phyloP scores from a whole-genome alignment of 2,888 invertebrate species.

The Drosophila siamana region DNA sequence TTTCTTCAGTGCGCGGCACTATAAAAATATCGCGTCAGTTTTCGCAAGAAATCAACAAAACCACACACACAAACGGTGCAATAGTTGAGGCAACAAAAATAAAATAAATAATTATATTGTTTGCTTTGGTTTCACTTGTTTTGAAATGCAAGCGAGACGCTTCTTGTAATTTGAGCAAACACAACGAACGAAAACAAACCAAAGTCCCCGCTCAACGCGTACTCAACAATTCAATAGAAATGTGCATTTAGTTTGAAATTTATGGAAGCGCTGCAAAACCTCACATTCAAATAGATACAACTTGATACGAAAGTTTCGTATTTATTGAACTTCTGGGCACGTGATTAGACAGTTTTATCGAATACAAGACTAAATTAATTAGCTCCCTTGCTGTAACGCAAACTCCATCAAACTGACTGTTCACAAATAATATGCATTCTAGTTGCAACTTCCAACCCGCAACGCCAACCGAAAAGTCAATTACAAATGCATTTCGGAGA shows the following conservation, averaged over 20 bases:
- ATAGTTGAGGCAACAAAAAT: conserved; percentile 12
- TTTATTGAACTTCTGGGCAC: too few relatives aligned
- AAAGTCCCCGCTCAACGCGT: background rate
- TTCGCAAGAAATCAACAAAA: conserved; percentile 52
- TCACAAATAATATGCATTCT: background rate
- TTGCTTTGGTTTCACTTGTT: conserved; percentile 26
- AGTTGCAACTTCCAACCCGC: conserved; percentile 4
- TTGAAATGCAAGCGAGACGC: conserved; percentile 44
- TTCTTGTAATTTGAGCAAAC: conserved; percentile 32
- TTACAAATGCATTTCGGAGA: conserved; percentile 52
- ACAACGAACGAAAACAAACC: conserved; percentile 24
- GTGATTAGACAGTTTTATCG: too few relatives aligned
- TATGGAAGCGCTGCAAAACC: too few relatives aligned
- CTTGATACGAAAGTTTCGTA: too few relatives aligned
- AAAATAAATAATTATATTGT: conserved; percentile 45
- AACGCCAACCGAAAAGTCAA: conserved; percentile 22
- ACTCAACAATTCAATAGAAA: conserved; percentile 20
- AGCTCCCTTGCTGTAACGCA: too few relatives aligned
- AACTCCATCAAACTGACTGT: too few relatives aligned
- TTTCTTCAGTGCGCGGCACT: conserved; percentile 24
- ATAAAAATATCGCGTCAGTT: conserved; percentile 48
- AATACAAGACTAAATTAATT: too few relatives aligned
- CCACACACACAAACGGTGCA: conserved; percentile 8
- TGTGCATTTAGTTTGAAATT: conserved; percentile 10
- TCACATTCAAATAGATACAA: too few relatives aligned